Evolutionary conservation across 2,888 invertebrate genomes (phyloP).

Genomic region (Lithosia quadra): DNA sequence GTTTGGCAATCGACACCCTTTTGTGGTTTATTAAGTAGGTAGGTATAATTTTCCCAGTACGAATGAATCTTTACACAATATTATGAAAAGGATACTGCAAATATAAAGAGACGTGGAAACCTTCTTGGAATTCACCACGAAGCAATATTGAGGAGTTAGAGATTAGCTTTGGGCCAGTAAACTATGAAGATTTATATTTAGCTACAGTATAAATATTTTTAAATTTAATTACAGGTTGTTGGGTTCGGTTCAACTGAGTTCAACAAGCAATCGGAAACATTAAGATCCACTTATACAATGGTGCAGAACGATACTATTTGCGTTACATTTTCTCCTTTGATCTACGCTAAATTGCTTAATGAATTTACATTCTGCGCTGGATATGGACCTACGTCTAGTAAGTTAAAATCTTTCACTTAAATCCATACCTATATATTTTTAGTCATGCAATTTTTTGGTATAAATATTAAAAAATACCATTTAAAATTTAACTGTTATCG

Average conservation of each 20-base stretch:
- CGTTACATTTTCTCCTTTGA: constrained; percentile 72
- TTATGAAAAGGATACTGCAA: background rate
- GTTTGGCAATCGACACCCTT: too few species aligned
- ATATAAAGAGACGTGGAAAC: background rate
- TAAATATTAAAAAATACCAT: too few species aligned
- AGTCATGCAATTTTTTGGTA: too few species aligned
- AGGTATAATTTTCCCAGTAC: background rate
- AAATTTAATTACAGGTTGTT: constrained; percentile 70
- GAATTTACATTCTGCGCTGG: constrained; percentile 89
- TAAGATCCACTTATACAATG: constrained; percentile 81
- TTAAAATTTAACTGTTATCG: too few species aligned
- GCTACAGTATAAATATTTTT: background rate
- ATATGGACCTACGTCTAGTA: constrained; percentile 82
- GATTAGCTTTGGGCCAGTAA: background rate
- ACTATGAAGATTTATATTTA: background rate
- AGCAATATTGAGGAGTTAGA: background rate
- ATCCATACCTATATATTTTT: too few species aligned
- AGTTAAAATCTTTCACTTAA: constrained; percentile 17
- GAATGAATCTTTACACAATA: background rate
- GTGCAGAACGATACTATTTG: constrained; percentile 85
- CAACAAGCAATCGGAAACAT: constrained; percentile 78
- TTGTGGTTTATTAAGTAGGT: too few species aligned
- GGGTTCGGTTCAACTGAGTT: constrained; percentile 89
- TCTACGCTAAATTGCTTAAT: constrained; percentile 85
- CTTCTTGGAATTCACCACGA: background rate